These are phyloP conservation scores for Diaphora mendica DNA, from an alignment of 2,888 invertebrate species.

Conservation along the genomic window DNA sequence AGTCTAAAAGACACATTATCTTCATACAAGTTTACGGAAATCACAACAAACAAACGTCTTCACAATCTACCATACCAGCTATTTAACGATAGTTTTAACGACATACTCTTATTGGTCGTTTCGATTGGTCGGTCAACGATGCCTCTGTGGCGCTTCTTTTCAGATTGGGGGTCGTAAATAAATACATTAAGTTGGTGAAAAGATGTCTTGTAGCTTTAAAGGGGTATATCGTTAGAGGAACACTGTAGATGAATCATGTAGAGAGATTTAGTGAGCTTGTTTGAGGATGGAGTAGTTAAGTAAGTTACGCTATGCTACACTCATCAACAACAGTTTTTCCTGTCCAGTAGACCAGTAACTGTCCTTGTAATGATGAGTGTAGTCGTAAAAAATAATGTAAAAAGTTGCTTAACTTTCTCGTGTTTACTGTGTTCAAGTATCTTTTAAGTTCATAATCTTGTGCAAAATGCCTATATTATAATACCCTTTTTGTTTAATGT, in stretches of 20 bases:
- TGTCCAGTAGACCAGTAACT: too few relatives aligned
- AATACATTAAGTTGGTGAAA: slow-evolving; percentile 31
- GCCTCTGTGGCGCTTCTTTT: slow-evolving; percentile 6
- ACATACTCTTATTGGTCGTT: slow-evolving; percentile 2
- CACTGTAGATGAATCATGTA: neutral
- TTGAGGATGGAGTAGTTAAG: neutral
- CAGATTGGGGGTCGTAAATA: slow-evolving; percentile 38
- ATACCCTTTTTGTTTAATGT: too few relatives aligned
- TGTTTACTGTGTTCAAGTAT: too few relatives aligned
- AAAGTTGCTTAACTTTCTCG: too few relatives aligned
- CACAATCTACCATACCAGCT: neutral
- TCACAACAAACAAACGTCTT: slow-evolving; percentile 10
- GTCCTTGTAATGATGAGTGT: neutral
- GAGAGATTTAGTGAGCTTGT: neutral
- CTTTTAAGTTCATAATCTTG: too few relatives aligned
- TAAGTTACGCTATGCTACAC: too few relatives aligned
- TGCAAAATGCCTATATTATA: too few relatives aligned
- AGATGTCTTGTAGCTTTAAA: slow-evolving; percentile 3
- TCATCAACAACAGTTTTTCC: too few relatives aligned
- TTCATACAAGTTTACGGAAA: neutral
- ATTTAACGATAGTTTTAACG: slow-evolving; percentile 18
- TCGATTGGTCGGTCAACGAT: slow-evolving; percentile 1
- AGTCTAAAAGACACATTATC: slow-evolving; percentile 4
- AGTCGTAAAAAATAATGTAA: too few relatives aligned
- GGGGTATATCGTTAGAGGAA: neutral